These are phyloP conservation scores for Neodiprion fabricii DNA, from an alignment of 1,140 invertebrate genomes.

Conservation along the genomic window DNA sequence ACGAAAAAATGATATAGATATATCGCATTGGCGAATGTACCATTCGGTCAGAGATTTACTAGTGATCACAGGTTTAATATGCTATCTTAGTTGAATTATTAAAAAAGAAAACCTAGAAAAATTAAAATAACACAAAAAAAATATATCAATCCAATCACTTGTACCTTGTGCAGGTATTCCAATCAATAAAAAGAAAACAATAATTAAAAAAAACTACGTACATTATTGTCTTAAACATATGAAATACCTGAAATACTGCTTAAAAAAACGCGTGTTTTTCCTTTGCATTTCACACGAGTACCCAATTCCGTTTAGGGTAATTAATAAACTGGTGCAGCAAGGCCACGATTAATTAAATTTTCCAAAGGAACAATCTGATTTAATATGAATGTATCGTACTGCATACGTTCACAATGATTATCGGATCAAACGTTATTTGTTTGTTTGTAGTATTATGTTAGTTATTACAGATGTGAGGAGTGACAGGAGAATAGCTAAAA, in stretches of 20 bases:
- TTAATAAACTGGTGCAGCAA: not conserved
- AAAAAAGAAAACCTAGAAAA: constrained; percentile 36
- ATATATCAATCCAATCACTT: constrained; percentile 36
- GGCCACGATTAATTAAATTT: constrained; percentile 25
- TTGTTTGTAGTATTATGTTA: constrained; percentile 45
- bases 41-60: constrained; percentile 58
- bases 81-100: constrained; percentile 47
- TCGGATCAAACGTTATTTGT: constrained; percentile 39
- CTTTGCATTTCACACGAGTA: not conserved
- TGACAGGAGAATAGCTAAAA: constrained; percentile 48
- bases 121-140: constrained; percentile 20
- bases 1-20: not conserved
- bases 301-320: not conserved
- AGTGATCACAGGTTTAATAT: constrained; percentile 53
- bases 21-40: constrained; percentile 54
- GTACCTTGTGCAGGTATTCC: constrained; percentile 47
- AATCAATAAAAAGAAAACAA: constrained; percentile 36
- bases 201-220: constrained; percentile 10
- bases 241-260: not conserved
- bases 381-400: constrained; percentile 31
- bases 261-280: not conserved
- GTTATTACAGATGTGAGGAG: constrained; percentile 15
- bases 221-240: not conserved
- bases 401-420: constrained; percentile 38
- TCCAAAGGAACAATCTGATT: constrained; percentile 22